Conservation (phyloP, 2,888 invertebrate species). For the Clusia tigrina region DNA sequence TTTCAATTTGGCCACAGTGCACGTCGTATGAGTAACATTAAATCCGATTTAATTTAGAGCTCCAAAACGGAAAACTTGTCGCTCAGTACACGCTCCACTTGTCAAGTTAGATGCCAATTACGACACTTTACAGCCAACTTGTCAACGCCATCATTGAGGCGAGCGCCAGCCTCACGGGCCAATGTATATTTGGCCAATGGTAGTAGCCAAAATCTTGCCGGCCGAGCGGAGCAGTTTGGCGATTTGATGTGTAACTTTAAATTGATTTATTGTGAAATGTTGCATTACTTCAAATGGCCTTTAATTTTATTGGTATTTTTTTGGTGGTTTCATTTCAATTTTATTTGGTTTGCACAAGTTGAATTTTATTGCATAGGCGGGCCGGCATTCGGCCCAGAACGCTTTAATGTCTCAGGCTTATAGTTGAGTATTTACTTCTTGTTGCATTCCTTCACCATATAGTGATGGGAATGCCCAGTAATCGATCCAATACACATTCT, state of each 20-base stretch:
- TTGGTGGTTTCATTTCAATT: constrained; percentile 36
- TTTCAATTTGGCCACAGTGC: no score
- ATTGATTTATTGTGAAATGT: constrained; percentile 8
- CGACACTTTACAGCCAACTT: constrained; percentile 8
- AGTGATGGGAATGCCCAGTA: no score
- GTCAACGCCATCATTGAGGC: background rate
- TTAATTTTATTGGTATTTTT: constrained; percentile 28
- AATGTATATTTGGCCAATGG: background rate
- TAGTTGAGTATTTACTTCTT: no score
- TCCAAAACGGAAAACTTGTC: no score
- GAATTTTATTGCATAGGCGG: no score
- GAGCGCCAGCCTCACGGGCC: no score
- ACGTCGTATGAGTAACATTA: no score
- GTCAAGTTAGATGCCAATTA: background rate
- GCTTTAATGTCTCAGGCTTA: no score
- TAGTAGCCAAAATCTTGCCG: background rate
- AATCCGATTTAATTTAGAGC: background rate
- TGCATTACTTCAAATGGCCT: background rate
- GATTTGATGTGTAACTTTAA: background rate
- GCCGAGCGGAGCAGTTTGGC: background rate
- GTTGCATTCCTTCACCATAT: no score
- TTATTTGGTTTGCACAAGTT: constrained; percentile 27
- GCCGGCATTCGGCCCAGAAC: no score
- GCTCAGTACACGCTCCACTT: background rate
- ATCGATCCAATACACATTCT: no score